Conservation (phyloP, 2,113 vertebrate species). For the Microcebus ravelobensis region DNA sequence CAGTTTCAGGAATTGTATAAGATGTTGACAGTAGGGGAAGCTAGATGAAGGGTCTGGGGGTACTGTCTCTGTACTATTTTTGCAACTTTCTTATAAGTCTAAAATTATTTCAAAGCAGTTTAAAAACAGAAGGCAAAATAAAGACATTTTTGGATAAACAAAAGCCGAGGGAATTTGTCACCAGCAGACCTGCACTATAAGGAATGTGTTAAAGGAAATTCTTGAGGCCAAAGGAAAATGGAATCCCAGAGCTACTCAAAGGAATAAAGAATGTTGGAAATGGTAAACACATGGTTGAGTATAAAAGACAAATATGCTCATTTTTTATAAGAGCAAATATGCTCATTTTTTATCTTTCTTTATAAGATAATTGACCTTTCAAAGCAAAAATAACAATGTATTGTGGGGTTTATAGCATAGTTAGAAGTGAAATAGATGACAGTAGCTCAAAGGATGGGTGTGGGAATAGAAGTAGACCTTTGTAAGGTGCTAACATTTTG, state of each 20-base stretch:
- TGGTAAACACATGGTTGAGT: neutral
- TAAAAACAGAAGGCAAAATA: constrained; percentile 1
- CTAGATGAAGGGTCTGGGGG: neutral
- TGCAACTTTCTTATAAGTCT: neutral
- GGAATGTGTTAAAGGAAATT: neutral
- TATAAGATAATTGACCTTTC: neutral
- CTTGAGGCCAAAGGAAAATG: neutral
- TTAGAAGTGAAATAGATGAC: neutral
- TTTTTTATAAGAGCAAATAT: neutral
- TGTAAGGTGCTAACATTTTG: neutral
- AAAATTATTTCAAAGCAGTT: constrained; percentile 39
- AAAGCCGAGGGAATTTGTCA: neutral
- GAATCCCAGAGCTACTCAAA: neutral
- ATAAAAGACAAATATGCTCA: neutral
- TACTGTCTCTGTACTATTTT: neutral
- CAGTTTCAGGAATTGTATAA: neutral
- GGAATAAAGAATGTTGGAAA: neutral
- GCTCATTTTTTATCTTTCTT: neutral
- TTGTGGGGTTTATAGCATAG: neutral
- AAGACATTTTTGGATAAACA: constrained; percentile 14
- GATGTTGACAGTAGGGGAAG: neutral
- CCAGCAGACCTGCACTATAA: neutral
- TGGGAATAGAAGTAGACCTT: neutral
- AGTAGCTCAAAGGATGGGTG: neutral
- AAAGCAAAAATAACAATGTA: neutral